These are phyloP conservation scores for Scaptomyza cyrtandrae DNA, from an alignment of 2,888 invertebrate genomes.

Conservation along the genomic window DNA sequence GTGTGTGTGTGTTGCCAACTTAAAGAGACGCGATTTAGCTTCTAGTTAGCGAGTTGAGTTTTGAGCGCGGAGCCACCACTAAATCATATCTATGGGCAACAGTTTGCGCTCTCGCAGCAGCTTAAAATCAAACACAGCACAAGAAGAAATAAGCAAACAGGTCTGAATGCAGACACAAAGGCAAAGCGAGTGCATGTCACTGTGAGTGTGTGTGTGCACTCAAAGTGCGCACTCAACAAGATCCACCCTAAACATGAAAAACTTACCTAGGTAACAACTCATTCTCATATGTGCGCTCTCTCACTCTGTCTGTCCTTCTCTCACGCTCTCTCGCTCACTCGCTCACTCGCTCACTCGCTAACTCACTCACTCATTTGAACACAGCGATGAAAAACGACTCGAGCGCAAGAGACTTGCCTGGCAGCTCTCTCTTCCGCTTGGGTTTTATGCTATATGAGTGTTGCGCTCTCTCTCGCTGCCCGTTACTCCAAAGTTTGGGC, in stretches of 20 bases:
- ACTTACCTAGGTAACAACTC: conserved; percentile 40
- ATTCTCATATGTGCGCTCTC: conserved; percentile 4
- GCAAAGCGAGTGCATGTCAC: conserved; percentile 17
- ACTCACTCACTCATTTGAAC: conserved; percentile 8
- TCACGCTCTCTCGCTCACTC: neutral
- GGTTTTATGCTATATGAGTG: conserved; percentile 6
- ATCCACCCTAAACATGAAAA: conserved; percentile 58
- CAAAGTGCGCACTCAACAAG: conserved; percentile 53
- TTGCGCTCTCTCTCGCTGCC: conserved; percentile 29
- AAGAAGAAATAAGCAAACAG: conserved; percentile 30
- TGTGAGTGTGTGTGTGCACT: conserved; percentile 39
- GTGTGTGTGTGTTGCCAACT: conserved; percentile 40
- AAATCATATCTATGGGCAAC: conserved; percentile 57
- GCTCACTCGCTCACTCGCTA: neutral
- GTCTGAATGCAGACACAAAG: conserved; percentile 56
- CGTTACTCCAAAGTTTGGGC: conserved; percentile 41
- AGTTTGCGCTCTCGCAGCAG: conserved; percentile 42
- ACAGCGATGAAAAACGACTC: conserved; percentile 32
- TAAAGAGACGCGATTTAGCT: conserved; percentile 48
- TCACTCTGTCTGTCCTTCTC: neutral
- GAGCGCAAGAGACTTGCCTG: conserved; percentile 21
- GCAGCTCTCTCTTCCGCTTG: conserved; percentile 14
- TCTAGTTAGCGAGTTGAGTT: conserved; percentile 32
- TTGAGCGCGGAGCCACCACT: conserved; percentile 36
- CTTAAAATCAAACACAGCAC: conserved; percentile 15